Evolutionary conservation across 2,888 invertebrate species (phyloP).

Genomic region (Trachelus troglodyta): DNA sequence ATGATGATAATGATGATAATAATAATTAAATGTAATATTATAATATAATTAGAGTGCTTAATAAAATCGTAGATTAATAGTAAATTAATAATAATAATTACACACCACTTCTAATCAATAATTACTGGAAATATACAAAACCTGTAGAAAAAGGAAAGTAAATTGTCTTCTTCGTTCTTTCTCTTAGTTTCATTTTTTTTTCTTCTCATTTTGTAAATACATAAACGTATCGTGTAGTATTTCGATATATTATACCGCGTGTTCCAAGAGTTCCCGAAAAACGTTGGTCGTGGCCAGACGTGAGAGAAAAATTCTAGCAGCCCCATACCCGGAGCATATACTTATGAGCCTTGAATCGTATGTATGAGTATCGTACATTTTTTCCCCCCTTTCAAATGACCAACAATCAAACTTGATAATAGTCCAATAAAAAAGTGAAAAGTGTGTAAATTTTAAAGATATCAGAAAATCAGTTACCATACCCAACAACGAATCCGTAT

Average conservation of each 20-base stretch:
- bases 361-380: background rate
- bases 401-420: background rate
- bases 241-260: conserved; percentile 34
- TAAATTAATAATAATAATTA: conserved; percentile 44
- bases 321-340: background rate
- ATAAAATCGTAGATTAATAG: conserved; percentile 48
- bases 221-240: conserved; percentile 45
- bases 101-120: conserved; percentile 40
- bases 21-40: conserved; percentile 9
- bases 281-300: background rate
- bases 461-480: background rate
- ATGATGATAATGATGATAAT: background rate
- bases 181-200: conserved; percentile 21
- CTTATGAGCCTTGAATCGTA: background rate
- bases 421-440: background rate
- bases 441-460: background rate
- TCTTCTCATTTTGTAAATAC: conserved; percentile 37
- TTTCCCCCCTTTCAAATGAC: background rate
- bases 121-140: conserved; percentile 52
- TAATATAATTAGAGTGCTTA: conserved; percentile 28
- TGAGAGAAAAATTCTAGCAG: background rate
- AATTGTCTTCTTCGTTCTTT: conserved; percentile 29
- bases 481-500: background rate
- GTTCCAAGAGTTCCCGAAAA: conserved; percentile 34
- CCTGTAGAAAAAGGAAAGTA: conserved; percentile 54